Evolutionary conservation across 2,888 invertebrate species (phyloP), one percentile per base, ranked within the genome.

Genomic region (Pandemis heparana): DNA sequence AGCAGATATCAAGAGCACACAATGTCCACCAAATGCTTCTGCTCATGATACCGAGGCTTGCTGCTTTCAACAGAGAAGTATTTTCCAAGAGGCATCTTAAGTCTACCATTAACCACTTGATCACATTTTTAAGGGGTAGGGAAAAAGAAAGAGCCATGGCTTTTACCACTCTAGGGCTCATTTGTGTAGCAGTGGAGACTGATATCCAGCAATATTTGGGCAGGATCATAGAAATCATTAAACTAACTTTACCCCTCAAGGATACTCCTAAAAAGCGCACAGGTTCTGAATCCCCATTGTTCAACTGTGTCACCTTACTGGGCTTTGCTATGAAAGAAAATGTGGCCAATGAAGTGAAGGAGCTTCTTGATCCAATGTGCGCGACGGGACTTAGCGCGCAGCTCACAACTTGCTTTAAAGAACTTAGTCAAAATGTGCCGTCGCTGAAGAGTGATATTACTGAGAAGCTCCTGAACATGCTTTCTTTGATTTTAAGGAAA

Each of bases 221-320:
- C 1, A 96, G 96, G 83, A 98, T 99, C 63, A 98, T 99, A 96
- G 97, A 98, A 81, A 96, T 97, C 8, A 96, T 98, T 51, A 96
- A 96, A 83, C 87, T 95, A 51, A 96, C 97, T 4, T 90, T 98
- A 65, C 98, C 98, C 0, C 94, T 96, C 0, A 96, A 96, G 85
- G 97, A 98, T 77, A 96, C 96, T 0, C 95, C 97, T 0, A 98
- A 97, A 85, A 97, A 97, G 85, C 96, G 96, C 73, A 92, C 95
- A 32, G 92, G 95, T 0, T 95, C 97, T 41, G 99, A 99, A 83
- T 97, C 98, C 0, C 96, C 98, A 0, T 96, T 99, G 56, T 99
- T 99, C 87, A 97, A 98, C 71, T 99, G 99, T 89, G 97, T 99
- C n/a, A 98, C 98, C 14, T 95, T 99, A 77, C 90, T 99, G 60